Evolutionary conservation across 2,888 invertebrate species (phyloP).

Genomic region (Pandemis cinnamomeana): DNA sequence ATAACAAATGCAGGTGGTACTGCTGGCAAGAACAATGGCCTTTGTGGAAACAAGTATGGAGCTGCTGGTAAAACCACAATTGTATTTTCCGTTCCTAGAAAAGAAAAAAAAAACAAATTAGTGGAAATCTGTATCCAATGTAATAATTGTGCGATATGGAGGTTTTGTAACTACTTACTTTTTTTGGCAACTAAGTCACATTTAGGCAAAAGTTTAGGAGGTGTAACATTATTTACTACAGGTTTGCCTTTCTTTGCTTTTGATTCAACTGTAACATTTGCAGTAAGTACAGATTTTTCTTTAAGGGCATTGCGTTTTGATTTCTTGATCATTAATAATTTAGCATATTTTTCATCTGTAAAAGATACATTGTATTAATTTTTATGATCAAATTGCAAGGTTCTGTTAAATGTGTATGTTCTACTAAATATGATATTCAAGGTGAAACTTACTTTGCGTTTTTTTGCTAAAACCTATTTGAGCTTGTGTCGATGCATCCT

Average conservation of each 20-base stretch:
- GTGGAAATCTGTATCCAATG: constrained; percentile 10
- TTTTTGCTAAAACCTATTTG: constrained; percentile 62
- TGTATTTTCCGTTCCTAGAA: constrained; percentile 74
- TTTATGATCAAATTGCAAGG: neutral
- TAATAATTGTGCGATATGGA: neutral
- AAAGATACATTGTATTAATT: constrained; percentile 33
- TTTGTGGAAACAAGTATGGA: constrained; percentile 77
- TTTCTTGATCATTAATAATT: constrained; percentile 64
- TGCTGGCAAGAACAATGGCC: constrained; percentile 72
- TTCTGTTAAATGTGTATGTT: neutral
- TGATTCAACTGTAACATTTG: constrained; percentile 46
- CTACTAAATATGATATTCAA: neutral
- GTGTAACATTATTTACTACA: constrained; percentile 45
- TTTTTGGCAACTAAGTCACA: constrained; percentile 61
- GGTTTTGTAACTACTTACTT: constrained; percentile 53
- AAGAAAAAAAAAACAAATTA: constrained; percentile 36
- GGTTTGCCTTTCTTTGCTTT: constrained; percentile 43
- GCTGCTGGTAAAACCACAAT: constrained; percentile 75
- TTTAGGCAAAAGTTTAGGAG: constrained; percentile 64
- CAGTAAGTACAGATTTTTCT: constrained; percentile 48
- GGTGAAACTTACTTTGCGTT: constrained; percentile 61
- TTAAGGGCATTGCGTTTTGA: constrained; percentile 54
- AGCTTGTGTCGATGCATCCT: constrained; percentile 75
- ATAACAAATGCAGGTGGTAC: constrained; percentile 74
- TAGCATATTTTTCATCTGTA: constrained; percentile 67